Conservation (phyloP, 2,888 invertebrate species). For the Leptinotarsa tumamoca region DNA sequence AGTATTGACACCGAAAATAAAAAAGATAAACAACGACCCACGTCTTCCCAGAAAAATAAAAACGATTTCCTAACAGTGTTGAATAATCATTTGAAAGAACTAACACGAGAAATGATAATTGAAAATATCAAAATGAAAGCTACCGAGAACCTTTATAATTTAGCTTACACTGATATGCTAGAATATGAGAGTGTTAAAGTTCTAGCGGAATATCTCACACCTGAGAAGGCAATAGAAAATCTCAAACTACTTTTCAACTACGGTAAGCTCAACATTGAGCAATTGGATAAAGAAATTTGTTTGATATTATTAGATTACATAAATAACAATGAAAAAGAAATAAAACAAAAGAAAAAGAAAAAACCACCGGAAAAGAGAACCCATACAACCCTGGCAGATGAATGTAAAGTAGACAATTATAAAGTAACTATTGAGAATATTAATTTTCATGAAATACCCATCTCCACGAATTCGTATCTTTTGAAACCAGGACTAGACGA, state of each 20-base stretch:
- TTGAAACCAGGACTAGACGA: conserved; percentile 45
- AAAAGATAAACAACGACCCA: background rate
- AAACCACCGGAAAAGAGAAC: background rate
- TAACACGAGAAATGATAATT: conserved; percentile 47
- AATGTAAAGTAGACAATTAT: background rate
- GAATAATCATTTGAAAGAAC: conserved; percentile 47
- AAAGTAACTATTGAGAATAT: background rate
- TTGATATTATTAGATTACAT: conserved; percentile 45
- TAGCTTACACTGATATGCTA: conserved; percentile 52
- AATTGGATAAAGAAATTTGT: conserved; percentile 39
- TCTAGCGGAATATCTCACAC: conserved; percentile 54
- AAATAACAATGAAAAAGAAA: conserved; percentile 21
- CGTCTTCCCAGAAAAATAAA: conserved; percentile 22
- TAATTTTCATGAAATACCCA: background rate
- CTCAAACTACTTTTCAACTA: conserved; percentile 53
- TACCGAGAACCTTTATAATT: conserved; percentile 53
- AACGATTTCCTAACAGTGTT: conserved; percentile 19
- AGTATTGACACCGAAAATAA: conserved; percentile 24
- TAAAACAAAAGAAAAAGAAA: conserved; percentile 25
- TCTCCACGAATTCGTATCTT: background rate
- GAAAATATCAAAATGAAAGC: conserved; percentile 49
- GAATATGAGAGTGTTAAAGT: conserved; percentile 49
- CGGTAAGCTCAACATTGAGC: conserved; percentile 40
- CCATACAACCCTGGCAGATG: background rate
- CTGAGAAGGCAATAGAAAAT: conserved; percentile 46